These are phyloP conservation scores for Cerceris ruficornis DNA, from an alignment of 2,888 invertebrate genomes.

Conservation along the genomic window DNA sequence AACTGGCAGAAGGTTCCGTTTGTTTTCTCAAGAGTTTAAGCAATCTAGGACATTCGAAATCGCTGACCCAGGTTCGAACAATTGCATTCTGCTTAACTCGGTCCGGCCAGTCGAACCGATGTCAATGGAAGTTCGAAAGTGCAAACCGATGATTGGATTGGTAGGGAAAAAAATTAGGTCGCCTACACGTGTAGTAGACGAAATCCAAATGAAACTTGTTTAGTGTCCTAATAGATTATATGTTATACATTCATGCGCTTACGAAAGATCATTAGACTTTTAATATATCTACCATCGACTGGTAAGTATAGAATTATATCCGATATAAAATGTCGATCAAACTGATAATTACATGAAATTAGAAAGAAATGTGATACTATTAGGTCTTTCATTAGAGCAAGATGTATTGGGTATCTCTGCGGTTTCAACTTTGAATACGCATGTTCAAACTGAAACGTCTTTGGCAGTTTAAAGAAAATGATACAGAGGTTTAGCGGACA, in stretches of 20 bases:
- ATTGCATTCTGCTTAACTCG: conserved; percentile 48
- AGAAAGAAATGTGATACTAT: no score
- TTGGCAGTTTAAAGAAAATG: no score
- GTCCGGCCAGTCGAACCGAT: conserved; percentile 25
- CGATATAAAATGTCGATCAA: no score
- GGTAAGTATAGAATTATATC: no score
- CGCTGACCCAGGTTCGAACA: conserved; percentile 63
- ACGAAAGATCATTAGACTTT: neutral
- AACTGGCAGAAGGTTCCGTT: conserved; percentile 27
- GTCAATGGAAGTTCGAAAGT: conserved; percentile 46
- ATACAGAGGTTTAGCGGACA: no score
- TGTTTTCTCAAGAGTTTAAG: conserved; percentile 63
- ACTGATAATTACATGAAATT: no score
- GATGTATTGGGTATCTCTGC: no score
- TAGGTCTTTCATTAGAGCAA: no score
- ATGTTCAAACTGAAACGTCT: no score
- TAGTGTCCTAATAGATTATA: neutral
- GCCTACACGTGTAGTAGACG: neutral
- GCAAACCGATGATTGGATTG: conserved; percentile 46
- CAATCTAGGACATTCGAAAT: conserved; percentile 59
- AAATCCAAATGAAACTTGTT: neutral
- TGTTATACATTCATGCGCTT: neutral
- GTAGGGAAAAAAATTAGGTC: conserved; percentile 8
- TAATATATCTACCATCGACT: no score
- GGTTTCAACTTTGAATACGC: no score